Base-by-base conservation (phyloP, 2,797 vertebrate species). In the Tachyglossus aculeatus region DNA sequence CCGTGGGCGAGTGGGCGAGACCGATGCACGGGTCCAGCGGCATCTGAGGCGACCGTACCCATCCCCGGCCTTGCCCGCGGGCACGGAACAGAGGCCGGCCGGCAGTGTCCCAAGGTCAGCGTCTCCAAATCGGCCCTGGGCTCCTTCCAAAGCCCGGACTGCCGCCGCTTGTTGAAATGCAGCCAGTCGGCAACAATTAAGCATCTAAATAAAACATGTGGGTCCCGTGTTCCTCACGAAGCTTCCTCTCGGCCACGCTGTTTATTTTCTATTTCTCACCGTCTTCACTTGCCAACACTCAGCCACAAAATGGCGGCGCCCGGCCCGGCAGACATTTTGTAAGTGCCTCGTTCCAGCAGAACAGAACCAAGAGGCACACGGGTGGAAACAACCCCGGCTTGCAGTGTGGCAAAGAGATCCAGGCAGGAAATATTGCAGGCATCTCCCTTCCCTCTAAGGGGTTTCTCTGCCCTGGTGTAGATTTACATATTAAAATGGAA, bases 91-190 rank as follows among this genome's bases (percentile, higher is more conserved):
- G 88, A 90, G 86, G 93, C 92, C 78, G 54, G 90, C 92, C 90
- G 87, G 89, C 92, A 83, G 76, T 70, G 60, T 79, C 88, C 92
- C 92, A 93, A 93, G 92, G 91, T 92, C 89, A 87, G 90, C 70
- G 80, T 82, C 87, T 86, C 85, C 80, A 92, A 88, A 85, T 86
- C 80, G 78, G 83, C 90, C 86, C 91, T 90, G 91, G 83, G 85
- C 88, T 78, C 52, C 43, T 80, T 91, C 92, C 92, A 91, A 91
- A 74, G 67, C 77, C 86, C 88, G 84, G 82, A 74, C 91, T 91
- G 87, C 72, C 27, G 71, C 86, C 91, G 64, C 83, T 90, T 92
- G 87, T 93, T 90, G 90, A 86, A 87, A 91, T 65, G 83, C 90
- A 90, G 89, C 86, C 91, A 89, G 84, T 89, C 80, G 25, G 88